phyloP scores from a whole-genome alignment of 1,140 invertebrate genomes.

The Dinoponera quadriceps region DNA sequence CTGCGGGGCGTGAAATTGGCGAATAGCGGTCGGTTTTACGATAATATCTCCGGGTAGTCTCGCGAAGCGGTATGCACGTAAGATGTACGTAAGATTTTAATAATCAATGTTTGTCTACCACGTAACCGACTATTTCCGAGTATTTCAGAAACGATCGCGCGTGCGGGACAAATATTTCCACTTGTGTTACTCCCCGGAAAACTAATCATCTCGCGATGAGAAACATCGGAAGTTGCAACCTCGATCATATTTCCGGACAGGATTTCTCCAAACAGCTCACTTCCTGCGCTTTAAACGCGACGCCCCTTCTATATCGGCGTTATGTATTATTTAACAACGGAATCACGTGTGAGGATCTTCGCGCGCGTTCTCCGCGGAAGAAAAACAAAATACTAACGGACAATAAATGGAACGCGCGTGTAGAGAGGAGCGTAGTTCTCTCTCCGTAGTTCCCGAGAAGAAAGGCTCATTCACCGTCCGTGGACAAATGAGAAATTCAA shows the following conservation, averaged over 20 bases:
- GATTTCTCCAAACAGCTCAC: neutral
- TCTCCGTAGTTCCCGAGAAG: neutral
- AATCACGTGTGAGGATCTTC: conserved; percentile 4
- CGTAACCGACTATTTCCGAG: neutral
- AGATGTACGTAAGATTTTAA: neutral
- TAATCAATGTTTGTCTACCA: neutral
- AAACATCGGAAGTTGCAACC: too few relatives aligned
- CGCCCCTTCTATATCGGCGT: conserved; percentile 29
- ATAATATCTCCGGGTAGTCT: neutral
- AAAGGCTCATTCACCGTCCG: neutral
- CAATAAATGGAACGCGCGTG: conserved; percentile 3
- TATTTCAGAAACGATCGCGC: too few relatives aligned
- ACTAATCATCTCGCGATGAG: too few relatives aligned
- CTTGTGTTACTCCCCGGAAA: too few relatives aligned
- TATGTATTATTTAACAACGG: conserved; percentile 45
- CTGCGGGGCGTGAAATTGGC: conserved; percentile 14
- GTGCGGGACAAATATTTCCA: too few relatives aligned
- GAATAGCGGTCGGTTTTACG: neutral
- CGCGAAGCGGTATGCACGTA: neutral
- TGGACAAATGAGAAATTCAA: conserved; percentile 76
- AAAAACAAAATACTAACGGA: conserved; percentile 39
- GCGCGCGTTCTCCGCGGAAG: neutral
- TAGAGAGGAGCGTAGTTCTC: conserved; percentile 8
- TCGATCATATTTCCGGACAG: neutral
- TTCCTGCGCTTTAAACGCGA: neutral